Evolutionary conservation across 1,140 invertebrate genomes (phyloP).

Genomic region (Pomacea maculata): DNA sequence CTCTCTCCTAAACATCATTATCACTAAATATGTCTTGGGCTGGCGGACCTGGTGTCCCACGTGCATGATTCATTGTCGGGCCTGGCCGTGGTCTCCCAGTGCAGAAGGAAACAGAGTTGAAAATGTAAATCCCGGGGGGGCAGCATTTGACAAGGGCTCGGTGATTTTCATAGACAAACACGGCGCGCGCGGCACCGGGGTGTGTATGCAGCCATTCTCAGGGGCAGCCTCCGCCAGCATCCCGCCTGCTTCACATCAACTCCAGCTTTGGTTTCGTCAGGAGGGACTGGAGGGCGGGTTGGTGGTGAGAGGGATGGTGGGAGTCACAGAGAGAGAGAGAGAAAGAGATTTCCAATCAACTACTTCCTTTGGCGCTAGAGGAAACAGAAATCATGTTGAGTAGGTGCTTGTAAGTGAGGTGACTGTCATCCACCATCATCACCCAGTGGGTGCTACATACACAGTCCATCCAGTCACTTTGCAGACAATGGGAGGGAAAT

Average conservation of each 20-base stretch:
- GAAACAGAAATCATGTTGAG: not conserved
- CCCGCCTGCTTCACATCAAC: not conserved
- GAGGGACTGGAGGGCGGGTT: not conserved
- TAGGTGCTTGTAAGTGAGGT: no score
- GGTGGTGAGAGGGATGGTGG: not conserved
- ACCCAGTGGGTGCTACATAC: no score
- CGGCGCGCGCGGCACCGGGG: not conserved
- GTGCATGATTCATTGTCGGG: no score
- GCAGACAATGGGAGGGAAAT: no score
- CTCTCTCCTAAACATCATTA: no score
- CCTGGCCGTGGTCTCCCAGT: no score
- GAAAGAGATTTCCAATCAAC: not conserved
- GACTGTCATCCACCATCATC: no score
- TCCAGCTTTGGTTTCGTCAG: conserved; percentile 5
- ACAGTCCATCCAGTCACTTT: no score
- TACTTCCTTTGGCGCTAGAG: not conserved
- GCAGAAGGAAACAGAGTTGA: conserved; percentile 20
- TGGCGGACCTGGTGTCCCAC: no score
- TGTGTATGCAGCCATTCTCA: conserved; percentile 3
- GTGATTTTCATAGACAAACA: conserved; percentile 25
- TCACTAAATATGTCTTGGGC: no score
- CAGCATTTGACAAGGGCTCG: conserved; percentile 11
- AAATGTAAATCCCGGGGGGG: conserved; percentile 20
- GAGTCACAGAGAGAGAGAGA: not conserved
- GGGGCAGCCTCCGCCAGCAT: not conserved